Evolutionary conservation across 1,140 invertebrate genomes (phyloP).

Genomic region (Lasioglossum baleicum): DNA sequence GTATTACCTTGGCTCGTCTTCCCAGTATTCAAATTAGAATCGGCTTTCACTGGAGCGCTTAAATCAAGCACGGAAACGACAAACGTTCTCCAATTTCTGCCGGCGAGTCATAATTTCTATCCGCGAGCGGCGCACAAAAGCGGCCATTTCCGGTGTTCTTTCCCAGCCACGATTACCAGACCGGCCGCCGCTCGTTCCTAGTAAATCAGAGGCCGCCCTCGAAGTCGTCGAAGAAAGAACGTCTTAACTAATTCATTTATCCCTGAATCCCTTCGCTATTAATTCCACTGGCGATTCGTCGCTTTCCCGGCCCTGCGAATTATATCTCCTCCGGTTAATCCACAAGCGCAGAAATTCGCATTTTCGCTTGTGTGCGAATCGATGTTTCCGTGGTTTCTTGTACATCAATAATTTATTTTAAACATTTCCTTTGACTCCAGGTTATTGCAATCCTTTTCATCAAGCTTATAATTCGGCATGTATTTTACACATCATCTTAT

Average conservation of each 20-base stretch:
- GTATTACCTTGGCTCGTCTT: neutral
- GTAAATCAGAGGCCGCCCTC: conserved; percentile 32
- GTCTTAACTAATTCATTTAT: conserved; percentile 47
- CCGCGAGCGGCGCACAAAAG: conserved; percentile 30
- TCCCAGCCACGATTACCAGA: conserved; percentile 18
- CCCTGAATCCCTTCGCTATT: neutral
- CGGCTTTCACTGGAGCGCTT: neutral
- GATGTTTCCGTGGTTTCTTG: too few relatives aligned
- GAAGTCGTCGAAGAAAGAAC: neutral
- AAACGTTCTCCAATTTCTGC: conserved; percentile 47
- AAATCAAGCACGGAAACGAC: conserved; percentile 34
- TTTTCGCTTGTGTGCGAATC: too few relatives aligned
- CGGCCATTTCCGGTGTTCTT: conserved; percentile 45
- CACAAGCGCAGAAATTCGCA: too few relatives aligned
- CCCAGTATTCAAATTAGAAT: neutral
- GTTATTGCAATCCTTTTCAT: too few relatives aligned
- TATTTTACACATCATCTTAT: too few relatives aligned
- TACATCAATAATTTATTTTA: too few relatives aligned
- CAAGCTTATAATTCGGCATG: too few relatives aligned
- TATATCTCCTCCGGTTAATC: too few relatives aligned
- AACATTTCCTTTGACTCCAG: too few relatives aligned
- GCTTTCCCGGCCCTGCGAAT: neutral
- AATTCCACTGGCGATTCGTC: conserved; percentile 15
- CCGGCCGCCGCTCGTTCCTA: neutral
- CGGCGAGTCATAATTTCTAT: conserved; percentile 42